Evolutionary conservation across 2,888 invertebrate genomes (phyloP).

Genomic region (Tetropium fuscum): DNA sequence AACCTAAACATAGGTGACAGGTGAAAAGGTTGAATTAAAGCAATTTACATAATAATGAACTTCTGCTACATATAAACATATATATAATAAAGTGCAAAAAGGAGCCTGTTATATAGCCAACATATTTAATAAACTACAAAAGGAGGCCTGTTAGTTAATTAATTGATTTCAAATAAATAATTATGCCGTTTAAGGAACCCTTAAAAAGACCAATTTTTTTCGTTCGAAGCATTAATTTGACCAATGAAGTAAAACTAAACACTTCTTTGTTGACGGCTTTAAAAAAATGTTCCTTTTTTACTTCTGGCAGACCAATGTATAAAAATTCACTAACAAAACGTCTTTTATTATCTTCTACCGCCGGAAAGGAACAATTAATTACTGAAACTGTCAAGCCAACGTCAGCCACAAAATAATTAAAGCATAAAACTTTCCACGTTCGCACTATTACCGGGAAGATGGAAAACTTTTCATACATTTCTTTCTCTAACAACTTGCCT

Average conservation of each 20-base stretch:
- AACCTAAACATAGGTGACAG: no score
- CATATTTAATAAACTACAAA: no score
- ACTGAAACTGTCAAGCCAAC: conserved; percentile 7
- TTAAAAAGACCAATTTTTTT: no score
- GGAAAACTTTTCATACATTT: conserved; percentile 11
- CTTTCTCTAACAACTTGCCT: conserved; percentile 4
- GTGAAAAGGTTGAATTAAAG: no score
- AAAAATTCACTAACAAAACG: conserved; percentile 17
- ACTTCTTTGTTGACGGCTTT: not conserved
- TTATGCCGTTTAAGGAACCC: no score
- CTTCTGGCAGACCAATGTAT: conserved; percentile 6
- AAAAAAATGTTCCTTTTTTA: not conserved
- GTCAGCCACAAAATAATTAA: conserved; percentile 14
- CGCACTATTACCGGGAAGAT: not conserved
- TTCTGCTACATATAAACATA: no score
- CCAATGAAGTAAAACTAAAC: not conserved
- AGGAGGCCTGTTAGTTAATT: no score
- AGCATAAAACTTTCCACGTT: conserved; percentile 7
- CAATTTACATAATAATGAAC: no score
- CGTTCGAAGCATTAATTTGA: no score
- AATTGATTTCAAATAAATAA: no score
- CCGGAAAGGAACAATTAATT: conserved; percentile 15
- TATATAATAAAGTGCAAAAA: no score
- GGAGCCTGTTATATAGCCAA: no score
- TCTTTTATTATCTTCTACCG: conserved; percentile 6